These are phyloP conservation scores for Stegana nigrithorax DNA, from an alignment of 2,888 invertebrate species.

Conservation along the genomic window DNA sequence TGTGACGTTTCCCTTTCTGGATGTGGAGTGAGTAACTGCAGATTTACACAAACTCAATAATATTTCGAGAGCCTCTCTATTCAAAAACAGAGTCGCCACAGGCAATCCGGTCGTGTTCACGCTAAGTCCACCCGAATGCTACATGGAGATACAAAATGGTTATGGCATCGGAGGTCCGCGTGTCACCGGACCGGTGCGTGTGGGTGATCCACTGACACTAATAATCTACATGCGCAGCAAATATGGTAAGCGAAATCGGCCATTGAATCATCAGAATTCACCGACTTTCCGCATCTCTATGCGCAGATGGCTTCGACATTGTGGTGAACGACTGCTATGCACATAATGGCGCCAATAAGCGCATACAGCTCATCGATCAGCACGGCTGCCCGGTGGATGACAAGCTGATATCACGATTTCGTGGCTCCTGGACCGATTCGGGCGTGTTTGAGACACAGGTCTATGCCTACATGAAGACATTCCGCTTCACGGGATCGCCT, in stretches of 20 bases:
- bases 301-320: constrained; percentile 90
- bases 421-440: constrained; percentile 92
- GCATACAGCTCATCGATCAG: constrained; percentile 91
- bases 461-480: constrained; percentile 93
- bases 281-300: too few relatives aligned
- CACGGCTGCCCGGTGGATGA: constrained; percentile 94
- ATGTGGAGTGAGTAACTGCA: constrained; percentile 87
- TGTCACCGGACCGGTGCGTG: constrained; percentile 89
- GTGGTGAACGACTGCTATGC: constrained; percentile 95
- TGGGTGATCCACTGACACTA: constrained; percentile 91
- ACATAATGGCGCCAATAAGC: constrained; percentile 92
- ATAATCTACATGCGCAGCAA: constrained; percentile 95
- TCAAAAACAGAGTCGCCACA: constrained; percentile 81
- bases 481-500: constrained; percentile 90
- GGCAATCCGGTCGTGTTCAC: constrained; percentile 95
- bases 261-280: too few relatives aligned
- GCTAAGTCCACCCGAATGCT: constrained; percentile 91
- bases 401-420: constrained; percentile 90
- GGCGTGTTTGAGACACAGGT: constrained; percentile 94
- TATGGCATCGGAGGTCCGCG: constrained; percentile 88
- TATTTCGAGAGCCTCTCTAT: background rate
- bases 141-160: constrained; percentile 94
- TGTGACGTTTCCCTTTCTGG: constrained; percentile 92
- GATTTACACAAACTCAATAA: background rate
- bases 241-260: constrained; percentile 80